Conservation (phyloP, 1,140 invertebrate species). For the Drosophila funebris region DNA sequence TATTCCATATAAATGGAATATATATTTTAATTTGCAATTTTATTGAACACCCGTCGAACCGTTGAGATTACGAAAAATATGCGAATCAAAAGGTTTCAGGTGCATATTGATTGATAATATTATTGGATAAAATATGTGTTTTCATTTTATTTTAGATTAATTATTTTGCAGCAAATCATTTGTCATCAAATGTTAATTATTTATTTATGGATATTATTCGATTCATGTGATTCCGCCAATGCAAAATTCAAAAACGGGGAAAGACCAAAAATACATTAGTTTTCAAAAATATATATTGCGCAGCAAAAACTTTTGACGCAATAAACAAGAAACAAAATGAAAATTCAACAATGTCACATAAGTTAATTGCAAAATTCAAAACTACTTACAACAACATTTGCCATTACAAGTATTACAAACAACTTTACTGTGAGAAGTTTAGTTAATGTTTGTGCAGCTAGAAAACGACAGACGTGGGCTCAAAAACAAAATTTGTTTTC, state of each 20-base stretch:
- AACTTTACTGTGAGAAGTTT: constrained; percentile 38
- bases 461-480: constrained; percentile 18
- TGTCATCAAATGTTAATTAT: constrained; percentile 4
- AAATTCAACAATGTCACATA: background rate
- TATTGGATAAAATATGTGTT: constrained; percentile 14
- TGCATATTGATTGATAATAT: constrained; percentile 29
- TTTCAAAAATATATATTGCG: constrained; percentile 56
- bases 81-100: constrained; percentile 16
- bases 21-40: constrained; percentile 1
- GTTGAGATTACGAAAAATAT: constrained; percentile 32
- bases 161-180: constrained; percentile 18
- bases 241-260: constrained; percentile 72
- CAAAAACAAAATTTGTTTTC: constrained; percentile 24
- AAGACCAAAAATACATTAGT: constrained; percentile 79
- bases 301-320: constrained; percentile 33
- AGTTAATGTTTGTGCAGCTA: constrained; percentile 28
- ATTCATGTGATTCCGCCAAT: constrained; percentile 33
- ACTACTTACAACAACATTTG: constrained; percentile 46
- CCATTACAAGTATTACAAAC: constrained; percentile 35
- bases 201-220: constrained; percentile 21
- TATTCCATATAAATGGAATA: constrained; percentile 25
- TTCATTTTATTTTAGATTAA: constrained; percentile 8
- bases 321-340: constrained; percentile 23
- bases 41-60: constrained; percentile 21
- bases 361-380: constrained; percentile 53